Base-by-base conservation (phyloP, 2,888 invertebrate species). In the Nesidiocoris tenuis region DNA sequence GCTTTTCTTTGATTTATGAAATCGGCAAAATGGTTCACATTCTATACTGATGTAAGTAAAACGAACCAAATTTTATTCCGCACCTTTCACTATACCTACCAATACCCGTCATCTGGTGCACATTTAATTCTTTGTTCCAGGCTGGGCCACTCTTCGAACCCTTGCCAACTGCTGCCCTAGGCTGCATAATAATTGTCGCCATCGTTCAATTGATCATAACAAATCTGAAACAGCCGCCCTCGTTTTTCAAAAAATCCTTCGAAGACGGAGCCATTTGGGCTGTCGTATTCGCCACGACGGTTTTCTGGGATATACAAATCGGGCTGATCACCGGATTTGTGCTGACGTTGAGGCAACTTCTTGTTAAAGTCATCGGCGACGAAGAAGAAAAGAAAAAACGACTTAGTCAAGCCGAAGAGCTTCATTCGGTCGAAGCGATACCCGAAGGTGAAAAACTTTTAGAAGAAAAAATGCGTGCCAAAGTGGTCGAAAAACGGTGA, bases 121-220 rank as follows among this genome's bases (percentile, higher is more conserved):
- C 5, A 39, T 39, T 39, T 39, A 39, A 39, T 39, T 12, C 39
- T 12, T 39, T 39, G 39, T 39, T 76, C 17, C 61, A 78, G 78
- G 66, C 67, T 18, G 78, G 78, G 17, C 78, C 77, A 0, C 56
- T 76, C 5, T 77, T 78, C 56, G 39, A 72, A 25, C 78, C 78
- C 5, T 70, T 78, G 25, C 78, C 78, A 1, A 70, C 54, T 1
- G 68, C 70, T 25, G 74, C 77, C 12, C 67, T 78, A 0, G 78
- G 77, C n/a, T 78, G 78, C 25, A 74, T 78, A 2, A 77, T 78
- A n/a, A 21, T 77, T 61, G 23, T 71, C 17, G 59, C 77, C 24
- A 77, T 74, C 19, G 72, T 65, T 39, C 76, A 76, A 25, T 74
- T 78, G 59, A 74, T 78, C 22, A 57, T 65, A 24, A 75, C 39